Evolutionary conservation across 2,797 vertebrate species (phyloP).

Genomic region (Lophotriccus pileatus): DNA sequence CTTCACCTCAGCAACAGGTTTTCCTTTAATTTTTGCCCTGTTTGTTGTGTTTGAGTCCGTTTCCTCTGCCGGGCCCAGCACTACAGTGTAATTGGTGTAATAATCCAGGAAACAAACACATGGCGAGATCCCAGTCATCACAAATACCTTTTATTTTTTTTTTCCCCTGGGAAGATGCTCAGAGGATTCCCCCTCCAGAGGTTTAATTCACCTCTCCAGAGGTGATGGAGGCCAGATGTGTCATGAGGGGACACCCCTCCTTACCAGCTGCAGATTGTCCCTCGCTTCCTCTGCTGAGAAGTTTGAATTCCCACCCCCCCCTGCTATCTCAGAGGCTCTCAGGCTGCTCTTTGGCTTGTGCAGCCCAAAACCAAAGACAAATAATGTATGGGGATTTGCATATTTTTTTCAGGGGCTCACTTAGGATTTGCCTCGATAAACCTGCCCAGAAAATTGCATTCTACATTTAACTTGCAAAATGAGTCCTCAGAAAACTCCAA

Average conservation of each 20-base stretch:
- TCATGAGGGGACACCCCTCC: neutral
- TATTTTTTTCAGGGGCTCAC: neutral
- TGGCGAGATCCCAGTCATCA: neutral
- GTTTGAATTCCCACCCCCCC: neutral
- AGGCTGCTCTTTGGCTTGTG: neutral
- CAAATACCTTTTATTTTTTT: neutral
- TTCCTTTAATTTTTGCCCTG: neutral
- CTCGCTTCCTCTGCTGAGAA: neutral
- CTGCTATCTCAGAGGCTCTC: neutral
- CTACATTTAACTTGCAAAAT: neutral
- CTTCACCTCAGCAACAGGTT: neutral
- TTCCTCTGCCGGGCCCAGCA: neutral
- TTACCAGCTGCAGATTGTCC: slow-evolving; percentile 39
- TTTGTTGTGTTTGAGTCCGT: neutral
- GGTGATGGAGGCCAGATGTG: slow-evolving; percentile 25
- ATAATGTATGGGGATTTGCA: neutral
- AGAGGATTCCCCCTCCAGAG: neutral
- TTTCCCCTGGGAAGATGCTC: neutral
- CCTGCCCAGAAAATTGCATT: neutral
- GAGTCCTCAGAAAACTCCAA: neutral
- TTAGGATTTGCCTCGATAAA: neutral
- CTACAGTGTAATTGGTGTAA: neutral
- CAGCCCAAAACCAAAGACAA: neutral
- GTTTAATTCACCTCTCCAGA: neutral
- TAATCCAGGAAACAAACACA: neutral